Percentiles rank a stretch among this genome's conserved stretches.
These are phyloP conservation scores for Pseudomyrmex cubaensis DNA, from an alignment of 1,140 invertebrate genomes.

Conservation along the genomic window DNA sequence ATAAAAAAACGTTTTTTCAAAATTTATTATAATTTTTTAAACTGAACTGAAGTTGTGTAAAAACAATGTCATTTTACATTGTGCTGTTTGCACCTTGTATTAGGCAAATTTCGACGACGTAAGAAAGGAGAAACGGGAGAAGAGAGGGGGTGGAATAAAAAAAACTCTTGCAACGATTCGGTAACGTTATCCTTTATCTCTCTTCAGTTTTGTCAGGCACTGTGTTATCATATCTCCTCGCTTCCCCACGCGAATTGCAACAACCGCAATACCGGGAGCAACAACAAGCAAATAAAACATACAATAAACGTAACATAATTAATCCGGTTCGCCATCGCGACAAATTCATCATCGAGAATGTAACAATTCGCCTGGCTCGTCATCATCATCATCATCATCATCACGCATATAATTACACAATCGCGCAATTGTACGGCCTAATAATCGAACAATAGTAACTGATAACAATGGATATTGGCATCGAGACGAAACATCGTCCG, in stretches of 20 bases:
- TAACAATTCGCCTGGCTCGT: conserved; percentile 39
- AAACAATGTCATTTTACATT: too few relatives aligned
- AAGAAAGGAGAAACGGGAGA: conserved; percentile 7
- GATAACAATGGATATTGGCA: conserved; percentile 50
- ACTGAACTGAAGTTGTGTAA: too few relatives aligned
- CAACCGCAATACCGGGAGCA: conserved; percentile 23
- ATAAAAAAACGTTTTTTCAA: too few relatives aligned
- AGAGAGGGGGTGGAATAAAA: background rate
- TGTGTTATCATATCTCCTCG: conserved; percentile 14
- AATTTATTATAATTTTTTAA: too few relatives aligned
- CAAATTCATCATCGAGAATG: conserved; percentile 21
- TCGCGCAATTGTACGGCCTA: conserved; percentile 40
- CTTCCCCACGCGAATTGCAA: background rate
- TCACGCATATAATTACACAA: conserved; percentile 42
- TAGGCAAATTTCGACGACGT: background rate
- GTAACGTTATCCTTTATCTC: conserved; percentile 52
- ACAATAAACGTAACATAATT: conserved; percentile 41
- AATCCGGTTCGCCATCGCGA: conserved; percentile 28
- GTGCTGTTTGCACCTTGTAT: too few relatives aligned
- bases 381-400: background rate
- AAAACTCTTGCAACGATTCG: conserved; percentile 34
- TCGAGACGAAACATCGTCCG: conserved; percentile 27
- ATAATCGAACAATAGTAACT: conserved; percentile 59
- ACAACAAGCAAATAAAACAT: conserved; percentile 48
- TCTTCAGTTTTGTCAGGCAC: conserved; percentile 41